Percentiles rank a stretch among this genome's conserved stretches.
phyloP scores from a whole-genome alignment of 2,113 vertebrate genomes.

The Indicator indicator region DNA sequence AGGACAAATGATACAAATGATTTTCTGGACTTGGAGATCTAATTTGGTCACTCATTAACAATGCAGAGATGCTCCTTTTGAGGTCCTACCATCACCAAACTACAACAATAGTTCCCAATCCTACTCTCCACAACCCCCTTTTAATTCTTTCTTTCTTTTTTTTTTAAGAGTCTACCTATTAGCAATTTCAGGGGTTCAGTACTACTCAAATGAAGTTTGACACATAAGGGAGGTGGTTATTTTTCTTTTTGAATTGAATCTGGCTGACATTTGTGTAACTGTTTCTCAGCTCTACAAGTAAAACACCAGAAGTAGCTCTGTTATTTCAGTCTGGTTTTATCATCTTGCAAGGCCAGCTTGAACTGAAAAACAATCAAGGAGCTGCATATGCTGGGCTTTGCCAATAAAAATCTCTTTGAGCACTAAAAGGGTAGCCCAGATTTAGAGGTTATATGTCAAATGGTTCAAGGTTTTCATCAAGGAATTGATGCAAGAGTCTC shows the following conservation, averaged over 20 bases:
- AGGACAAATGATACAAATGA: neutral
- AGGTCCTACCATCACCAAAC: neutral
- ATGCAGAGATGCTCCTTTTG: neutral
- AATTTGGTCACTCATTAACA: neutral
- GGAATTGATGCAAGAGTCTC: neutral
- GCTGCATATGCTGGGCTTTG: neutral
- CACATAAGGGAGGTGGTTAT: neutral
- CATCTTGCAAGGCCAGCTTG: neutral
- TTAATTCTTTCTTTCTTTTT: neutral
- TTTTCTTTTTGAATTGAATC: conserved; percentile 33
- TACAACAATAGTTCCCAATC: neutral
- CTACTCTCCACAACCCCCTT: rapidly evolving
- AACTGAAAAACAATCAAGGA: conserved; percentile 20
- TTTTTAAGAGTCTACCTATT: neutral
- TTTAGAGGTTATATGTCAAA: neutral
- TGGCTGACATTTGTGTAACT: conserved; percentile 27
- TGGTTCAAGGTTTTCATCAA: neutral
- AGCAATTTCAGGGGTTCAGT: neutral
- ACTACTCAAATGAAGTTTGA: neutral
- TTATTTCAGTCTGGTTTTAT: conserved; percentile 38
- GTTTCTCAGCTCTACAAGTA: neutral
- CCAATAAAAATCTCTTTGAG: conserved; percentile 1
- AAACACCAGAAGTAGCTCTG: conserved; percentile 38
- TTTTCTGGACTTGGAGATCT: neutral
- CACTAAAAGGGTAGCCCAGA: neutral